Conservation (phyloP, 2,888 invertebrate genomes). For the Metalampra italica region DNA sequence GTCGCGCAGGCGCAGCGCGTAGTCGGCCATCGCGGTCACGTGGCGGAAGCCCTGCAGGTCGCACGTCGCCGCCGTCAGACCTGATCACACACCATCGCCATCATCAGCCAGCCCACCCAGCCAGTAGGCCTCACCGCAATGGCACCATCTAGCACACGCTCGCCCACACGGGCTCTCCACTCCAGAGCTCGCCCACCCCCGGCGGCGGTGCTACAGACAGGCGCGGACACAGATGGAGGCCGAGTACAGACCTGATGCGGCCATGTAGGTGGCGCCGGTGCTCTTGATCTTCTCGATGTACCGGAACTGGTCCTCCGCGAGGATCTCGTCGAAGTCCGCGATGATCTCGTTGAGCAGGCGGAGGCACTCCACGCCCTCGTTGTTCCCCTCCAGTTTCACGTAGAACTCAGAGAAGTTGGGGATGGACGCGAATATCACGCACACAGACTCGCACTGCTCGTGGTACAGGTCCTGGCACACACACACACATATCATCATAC, state of each 20-base stretch:
- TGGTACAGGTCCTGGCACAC: conserved; percentile 91
- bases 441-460: conserved; percentile 96
- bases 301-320: conserved; percentile 89
- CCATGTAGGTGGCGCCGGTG: conserved; percentile 97
- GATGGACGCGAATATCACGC: conserved; percentile 98
- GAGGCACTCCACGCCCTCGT: conserved; percentile 98
- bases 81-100: conserved; percentile 59
- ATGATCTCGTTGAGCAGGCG: conserved; percentile 98
- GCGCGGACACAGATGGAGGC: too few species aligned
- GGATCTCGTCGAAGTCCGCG: conserved; percentile 97
- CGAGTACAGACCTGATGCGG: conserved; percentile 90
- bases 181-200: background rate
- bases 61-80: conserved; percentile 88
- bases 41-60: conserved; percentile 88
- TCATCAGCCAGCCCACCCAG: too few species aligned
- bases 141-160: too few species aligned
- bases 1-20: conserved; percentile 90
- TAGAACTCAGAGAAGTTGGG: conserved; percentile 99
- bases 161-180: background rate
- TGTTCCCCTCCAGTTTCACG: conserved; percentile 97
- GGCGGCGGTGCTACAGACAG: too few species aligned
- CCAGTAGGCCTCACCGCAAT: conserved; percentile 84
- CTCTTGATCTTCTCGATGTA: conserved; percentile 98
- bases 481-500: too few species aligned
- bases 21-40: conserved; percentile 95